Conservation (phyloP, 2,113 vertebrate genomes). For the Saccopteryx bilineata region DNA sequence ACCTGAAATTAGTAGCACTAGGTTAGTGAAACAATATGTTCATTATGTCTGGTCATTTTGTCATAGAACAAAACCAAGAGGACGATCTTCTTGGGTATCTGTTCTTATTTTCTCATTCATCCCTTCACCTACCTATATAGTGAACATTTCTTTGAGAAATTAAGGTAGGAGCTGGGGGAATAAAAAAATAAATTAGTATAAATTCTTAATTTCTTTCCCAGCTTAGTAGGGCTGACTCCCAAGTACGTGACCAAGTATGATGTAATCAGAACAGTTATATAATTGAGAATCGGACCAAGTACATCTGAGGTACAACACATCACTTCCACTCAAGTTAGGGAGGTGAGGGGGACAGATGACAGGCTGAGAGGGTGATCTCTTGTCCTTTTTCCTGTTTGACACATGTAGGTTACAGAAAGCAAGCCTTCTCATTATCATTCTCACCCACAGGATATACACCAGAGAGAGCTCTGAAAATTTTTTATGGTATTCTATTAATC, state of each 20-base stretch:
- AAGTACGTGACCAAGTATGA: background rate
- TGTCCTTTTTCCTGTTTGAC: background rate
- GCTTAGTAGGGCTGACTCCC: background rate
- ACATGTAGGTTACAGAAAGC: background rate
- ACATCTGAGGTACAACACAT: background rate
- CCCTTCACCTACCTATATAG: background rate
- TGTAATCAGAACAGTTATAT: background rate
- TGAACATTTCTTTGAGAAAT: slow-evolving; percentile 19
- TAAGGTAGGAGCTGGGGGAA: background rate
- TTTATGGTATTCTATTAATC: background rate
- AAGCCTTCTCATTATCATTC: background rate
- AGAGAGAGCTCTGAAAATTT: slow-evolving; percentile 13
- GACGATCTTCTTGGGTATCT: background rate
- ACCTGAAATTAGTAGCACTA: background rate
- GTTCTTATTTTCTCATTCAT: background rate
- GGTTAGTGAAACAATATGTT: background rate
- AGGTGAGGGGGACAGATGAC: background rate
- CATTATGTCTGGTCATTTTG: slow-evolving; percentile 1
- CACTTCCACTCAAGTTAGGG: background rate
- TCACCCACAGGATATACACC: background rate
- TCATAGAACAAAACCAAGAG: background rate
- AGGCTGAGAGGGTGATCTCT: background rate
- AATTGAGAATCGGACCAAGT: background rate
- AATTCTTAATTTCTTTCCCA: background rate
- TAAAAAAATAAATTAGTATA: background rate